Percentiles rank a stretch among this genome's conserved stretches.
These are phyloP conservation scores for Pseudorasbora parva DNA, from an alignment of 2,113 vertebrate species.

Conservation along the genomic window DNA sequence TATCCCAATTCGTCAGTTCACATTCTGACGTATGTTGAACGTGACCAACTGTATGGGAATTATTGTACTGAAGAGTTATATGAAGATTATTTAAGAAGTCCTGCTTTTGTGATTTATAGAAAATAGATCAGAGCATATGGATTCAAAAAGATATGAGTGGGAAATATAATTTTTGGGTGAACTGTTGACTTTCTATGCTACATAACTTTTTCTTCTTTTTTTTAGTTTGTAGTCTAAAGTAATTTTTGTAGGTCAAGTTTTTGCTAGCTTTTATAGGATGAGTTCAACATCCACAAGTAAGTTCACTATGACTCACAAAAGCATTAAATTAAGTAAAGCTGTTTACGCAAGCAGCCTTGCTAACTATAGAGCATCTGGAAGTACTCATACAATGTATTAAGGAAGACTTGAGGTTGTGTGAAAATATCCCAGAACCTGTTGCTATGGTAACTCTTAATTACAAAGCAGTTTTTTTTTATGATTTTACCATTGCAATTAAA, in stretches of 20 bases:
- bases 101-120: background rate
- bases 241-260: background rate
- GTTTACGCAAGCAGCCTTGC: background rate
- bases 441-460: slow-evolving; percentile 79
- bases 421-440: slow-evolving; percentile 63
- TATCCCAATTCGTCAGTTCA: no score
- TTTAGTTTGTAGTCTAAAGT: background rate
- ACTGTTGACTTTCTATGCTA: background rate
- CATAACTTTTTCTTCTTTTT: no score
- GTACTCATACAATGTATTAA: slow-evolving; percentile 18
- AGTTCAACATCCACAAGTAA: background rate
- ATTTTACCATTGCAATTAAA: slow-evolving; percentile 74
- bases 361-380: slow-evolving; percentile 51
- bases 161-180: background rate
- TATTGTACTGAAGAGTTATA: no score
- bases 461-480: slow-evolving; percentile 63
- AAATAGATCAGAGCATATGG: background rate
- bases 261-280: background rate
- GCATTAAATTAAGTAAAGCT: background rate
- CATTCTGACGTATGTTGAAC: no score
- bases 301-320: background rate
- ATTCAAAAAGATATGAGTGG: background rate
- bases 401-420: slow-evolving; percentile 48
- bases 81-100: no score
- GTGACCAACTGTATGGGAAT: no score